Base-by-base conservation (phyloP, 2,797 vertebrate species). In the Anguilla pacifica region DNA sequence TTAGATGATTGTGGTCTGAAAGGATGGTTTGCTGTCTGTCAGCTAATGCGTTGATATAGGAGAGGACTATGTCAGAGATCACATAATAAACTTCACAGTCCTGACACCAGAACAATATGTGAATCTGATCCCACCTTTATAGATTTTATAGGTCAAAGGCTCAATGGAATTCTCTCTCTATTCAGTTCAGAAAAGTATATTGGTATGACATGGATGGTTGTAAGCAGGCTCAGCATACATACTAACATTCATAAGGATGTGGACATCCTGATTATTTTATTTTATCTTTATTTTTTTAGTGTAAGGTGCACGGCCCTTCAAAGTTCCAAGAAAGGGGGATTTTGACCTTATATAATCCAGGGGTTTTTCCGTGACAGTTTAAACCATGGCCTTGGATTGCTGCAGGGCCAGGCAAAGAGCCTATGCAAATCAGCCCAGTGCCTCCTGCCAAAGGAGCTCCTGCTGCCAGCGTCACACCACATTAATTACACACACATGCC, bases 341-440 rank as follows among this genome's bases (percentile, higher is more conserved):
- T 94, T 94, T 94, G 74, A 89, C 89, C 89, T 95, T 94, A 94
- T 94, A 93, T 96, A 95, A 95, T 95, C 94, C 96, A 96, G 96
- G 96, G 96, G 96, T 96, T 96, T 96, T 96, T 95, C 94, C 94
- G 88, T 95, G 96, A 93, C 96, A 93, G 96, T 97, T 89, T 96
- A 93, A 91, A 96, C 92, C 90, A 92, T 93, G 92, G 89, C 81
- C 90, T 90, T 90, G 64, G 67, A 88, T 91, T 90, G 93, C 96
- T 94, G 83, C 90, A 93, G 94, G 96, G 92, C 93, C 95, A 91
- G 95, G 96, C 94, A 95, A 90, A 87, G 85, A 91, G 93, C 95
- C 90, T 94, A 96, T 96, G 96, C 96, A 97, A 97, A 97, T 92
- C 89, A 92, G 74, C 59, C 57, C n/a, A 86, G 86, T 88, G 90